phyloP scores from a whole-genome alignment of 2,888 invertebrate genomes.

The Trissoscelio sp. region DNA sequence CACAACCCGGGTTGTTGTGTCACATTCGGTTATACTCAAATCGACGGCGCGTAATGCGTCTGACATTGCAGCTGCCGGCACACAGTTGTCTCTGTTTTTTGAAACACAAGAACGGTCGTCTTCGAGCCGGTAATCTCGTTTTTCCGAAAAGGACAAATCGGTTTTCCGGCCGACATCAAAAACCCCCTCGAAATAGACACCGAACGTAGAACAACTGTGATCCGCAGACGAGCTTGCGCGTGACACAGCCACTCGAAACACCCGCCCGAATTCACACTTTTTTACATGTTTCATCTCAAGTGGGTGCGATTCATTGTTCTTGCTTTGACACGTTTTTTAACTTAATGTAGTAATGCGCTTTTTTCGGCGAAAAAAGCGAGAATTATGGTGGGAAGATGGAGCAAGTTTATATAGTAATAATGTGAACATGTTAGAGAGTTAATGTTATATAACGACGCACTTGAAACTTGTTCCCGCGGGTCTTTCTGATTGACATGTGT shows the following conservation, averaged over 20 bases:
- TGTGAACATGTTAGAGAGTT: conserved; percentile 17
- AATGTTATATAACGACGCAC: conserved; percentile 23
- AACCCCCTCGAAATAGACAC: conserved; percentile 56
- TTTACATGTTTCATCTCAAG: conserved; percentile 56
- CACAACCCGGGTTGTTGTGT: conserved; percentile 48
- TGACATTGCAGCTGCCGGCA: conserved; percentile 54
- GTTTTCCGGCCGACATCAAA: conserved; percentile 59
- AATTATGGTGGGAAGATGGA: conserved; percentile 41
- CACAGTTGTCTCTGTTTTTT: conserved; percentile 62
- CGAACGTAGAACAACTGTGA: conserved; percentile 46
- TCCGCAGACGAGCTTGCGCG: conserved; percentile 17
- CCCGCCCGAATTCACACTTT: conserved; percentile 60
- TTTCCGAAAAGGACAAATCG: conserved; percentile 67
- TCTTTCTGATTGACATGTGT: conserved; percentile 39
- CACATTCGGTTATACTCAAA: conserved; percentile 58
- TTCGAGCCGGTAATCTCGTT: conserved; percentile 59
- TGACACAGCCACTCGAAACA: conserved; percentile 42
- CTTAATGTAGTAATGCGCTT: conserved; percentile 28
- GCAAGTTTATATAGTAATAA: conserved; percentile 37
- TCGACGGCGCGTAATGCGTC: conserved; percentile 46
- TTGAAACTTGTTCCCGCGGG: conserved; percentile 12
- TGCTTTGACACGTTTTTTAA: conserved; percentile 49
- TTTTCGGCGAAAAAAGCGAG: not conserved
- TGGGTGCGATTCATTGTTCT: conserved; percentile 46
- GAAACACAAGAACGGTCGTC: conserved; percentile 66